phyloP scores from a whole-genome alignment of 2,888 invertebrate species.

The Megalurothrips usitatus region DNA sequence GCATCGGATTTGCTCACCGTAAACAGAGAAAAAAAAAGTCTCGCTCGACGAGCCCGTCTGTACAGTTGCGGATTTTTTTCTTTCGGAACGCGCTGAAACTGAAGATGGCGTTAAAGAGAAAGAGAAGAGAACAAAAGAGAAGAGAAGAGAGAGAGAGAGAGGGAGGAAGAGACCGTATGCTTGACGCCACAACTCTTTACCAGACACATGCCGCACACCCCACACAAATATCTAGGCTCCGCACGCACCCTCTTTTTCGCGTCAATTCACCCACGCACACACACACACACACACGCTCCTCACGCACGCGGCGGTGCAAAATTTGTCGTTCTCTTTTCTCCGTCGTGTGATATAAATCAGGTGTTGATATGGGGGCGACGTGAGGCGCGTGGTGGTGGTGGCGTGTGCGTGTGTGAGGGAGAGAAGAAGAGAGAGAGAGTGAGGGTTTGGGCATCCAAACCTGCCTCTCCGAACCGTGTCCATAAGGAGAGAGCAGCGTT shows the following conservation, averaged over 20 bases:
- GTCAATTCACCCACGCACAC: not conserved
- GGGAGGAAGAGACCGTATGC: not conserved
- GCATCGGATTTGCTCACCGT: no score
- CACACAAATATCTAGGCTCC: not conserved
- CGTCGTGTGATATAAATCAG: not conserved
- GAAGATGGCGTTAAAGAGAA: no score
- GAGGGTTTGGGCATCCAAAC: not conserved
- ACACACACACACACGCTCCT: not conserved
- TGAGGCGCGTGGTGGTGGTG: not conserved
- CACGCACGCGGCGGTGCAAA: not conserved
- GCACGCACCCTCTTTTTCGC: not conserved
- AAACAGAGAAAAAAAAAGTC: no score
- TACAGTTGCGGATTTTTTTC: no score
- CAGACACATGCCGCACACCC: not conserved
- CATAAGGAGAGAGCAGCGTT: not conserved
- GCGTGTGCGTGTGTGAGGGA: not conserved
- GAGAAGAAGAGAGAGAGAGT: not conserved
- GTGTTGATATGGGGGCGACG: not conserved
- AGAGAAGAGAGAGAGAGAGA: not conserved
- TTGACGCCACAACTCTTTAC: not conserved
- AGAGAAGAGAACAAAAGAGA: no score
- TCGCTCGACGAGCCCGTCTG: no score
- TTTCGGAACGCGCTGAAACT: no score
- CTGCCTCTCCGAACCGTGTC: not conserved
- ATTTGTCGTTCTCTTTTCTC: not conserved